phyloP scores from a whole-genome alignment of 2,797 vertebrate genomes.

The Xenopus petersii region DNA sequence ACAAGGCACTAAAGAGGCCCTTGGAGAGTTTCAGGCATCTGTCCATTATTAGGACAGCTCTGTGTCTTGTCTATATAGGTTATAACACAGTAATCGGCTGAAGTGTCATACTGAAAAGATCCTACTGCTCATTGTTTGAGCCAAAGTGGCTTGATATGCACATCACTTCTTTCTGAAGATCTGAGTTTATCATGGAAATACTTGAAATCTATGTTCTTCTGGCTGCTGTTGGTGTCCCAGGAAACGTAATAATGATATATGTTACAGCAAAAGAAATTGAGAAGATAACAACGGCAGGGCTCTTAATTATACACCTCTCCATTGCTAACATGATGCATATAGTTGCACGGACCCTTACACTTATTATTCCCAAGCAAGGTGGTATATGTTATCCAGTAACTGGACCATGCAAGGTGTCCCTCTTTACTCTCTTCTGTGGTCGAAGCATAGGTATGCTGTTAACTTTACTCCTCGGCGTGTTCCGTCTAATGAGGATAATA shows the following conservation, averaged over 20 bases:
- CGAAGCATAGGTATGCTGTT: conserved; percentile 12
- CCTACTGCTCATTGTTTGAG: not conserved
- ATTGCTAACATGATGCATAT: conserved; percentile 18
- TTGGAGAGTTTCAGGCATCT: too few relatives aligned
- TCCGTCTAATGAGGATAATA: conserved; percentile 20
- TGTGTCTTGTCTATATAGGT: too few relatives aligned
- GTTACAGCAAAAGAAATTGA: not conserved
- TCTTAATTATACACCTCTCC: conserved; percentile 18
- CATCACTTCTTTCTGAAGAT: not conserved
- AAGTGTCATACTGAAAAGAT: not conserved
- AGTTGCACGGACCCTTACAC: conserved; percentile 1
- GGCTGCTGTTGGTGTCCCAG: not conserved
- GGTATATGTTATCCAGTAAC: conserved; percentile 21
- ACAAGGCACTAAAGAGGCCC: too few relatives aligned
- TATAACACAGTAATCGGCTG: too few relatives aligned
- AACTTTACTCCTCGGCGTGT: conserved; percentile 21
- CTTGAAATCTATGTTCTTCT: conserved; percentile 9
- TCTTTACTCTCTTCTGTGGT: not conserved
- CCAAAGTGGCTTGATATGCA: not conserved
- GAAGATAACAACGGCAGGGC: conserved; percentile 7
- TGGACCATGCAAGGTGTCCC: conserved; percentile 5
- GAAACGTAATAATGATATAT: conserved; percentile 3
- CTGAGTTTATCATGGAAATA: not conserved
- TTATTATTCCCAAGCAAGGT: conserved; percentile 20
- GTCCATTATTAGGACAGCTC: too few relatives aligned